These are phyloP conservation scores for Chlamydotis undulata DNA, from an alignment of 2,113 vertebrate species.

Conservation along the genomic window DNA sequence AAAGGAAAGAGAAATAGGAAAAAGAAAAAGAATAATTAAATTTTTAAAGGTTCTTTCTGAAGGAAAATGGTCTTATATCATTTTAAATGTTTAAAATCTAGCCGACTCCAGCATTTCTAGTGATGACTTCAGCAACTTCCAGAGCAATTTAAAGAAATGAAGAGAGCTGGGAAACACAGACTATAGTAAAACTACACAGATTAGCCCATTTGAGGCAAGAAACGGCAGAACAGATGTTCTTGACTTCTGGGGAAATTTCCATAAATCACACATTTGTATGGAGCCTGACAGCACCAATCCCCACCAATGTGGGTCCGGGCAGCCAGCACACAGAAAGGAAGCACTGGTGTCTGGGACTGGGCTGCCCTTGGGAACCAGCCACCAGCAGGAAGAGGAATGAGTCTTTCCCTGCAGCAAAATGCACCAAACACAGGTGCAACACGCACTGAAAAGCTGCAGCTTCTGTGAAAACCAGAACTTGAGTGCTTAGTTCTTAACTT, in stretches of 20 bases:
- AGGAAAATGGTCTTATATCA: constrained; percentile 45
- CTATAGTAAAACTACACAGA: constrained; percentile 29
- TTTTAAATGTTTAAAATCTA: constrained; percentile 49
- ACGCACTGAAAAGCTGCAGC: not conserved
- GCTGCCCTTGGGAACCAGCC: not conserved
- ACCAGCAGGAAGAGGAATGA: accelerated
- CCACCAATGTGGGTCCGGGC: not conserved
- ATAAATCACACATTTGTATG: not conserved
- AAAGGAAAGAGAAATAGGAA: not conserved
- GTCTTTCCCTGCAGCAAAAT: accelerated
- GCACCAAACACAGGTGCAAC: not conserved
- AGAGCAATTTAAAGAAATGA: constrained; percentile 52
- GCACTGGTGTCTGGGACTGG: accelerated
- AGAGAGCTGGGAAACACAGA: constrained; percentile 43
- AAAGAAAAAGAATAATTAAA: constrained; percentile 54
- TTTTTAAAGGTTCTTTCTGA: constrained; percentile 43
- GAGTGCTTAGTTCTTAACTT: not conserved
- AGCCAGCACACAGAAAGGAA: not conserved
- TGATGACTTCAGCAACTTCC: constrained; percentile 68
- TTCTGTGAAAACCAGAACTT: not conserved
- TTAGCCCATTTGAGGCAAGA: not conserved
- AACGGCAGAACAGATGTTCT: not conserved
- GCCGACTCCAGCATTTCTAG: constrained; percentile 61
- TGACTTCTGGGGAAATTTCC: not conserved
- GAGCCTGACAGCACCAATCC: not conserved